A percentile compares a stretch with the other conserved stretches of the same genome.
Evolutionary conservation across 2,797 vertebrate genomes (phyloP).

Genomic region (Linurgus olivaceus): DNA sequence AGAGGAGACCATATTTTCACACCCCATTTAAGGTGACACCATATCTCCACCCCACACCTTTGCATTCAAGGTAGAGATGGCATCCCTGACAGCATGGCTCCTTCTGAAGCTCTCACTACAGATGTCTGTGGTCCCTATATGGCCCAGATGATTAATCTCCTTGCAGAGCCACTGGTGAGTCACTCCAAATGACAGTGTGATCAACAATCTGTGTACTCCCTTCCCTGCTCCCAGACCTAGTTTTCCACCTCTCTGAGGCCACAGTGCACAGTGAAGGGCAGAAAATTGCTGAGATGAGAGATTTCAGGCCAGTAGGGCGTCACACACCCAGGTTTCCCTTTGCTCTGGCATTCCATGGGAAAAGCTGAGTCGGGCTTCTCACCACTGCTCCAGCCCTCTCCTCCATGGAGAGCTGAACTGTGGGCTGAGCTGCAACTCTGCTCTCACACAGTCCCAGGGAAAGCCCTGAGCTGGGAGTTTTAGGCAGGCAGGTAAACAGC

Average conservation of each 20-base stretch:
- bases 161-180: neutral
- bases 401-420: neutral
- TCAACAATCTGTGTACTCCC: neutral
- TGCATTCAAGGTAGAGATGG: neutral
- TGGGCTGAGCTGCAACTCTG: neutral
- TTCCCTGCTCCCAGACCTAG: neutral
- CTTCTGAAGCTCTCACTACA: neutral
- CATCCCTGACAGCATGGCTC: neutral
- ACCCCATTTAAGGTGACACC: neutral
- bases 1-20: neutral
- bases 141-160: neutral
- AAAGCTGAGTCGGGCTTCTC: neutral
- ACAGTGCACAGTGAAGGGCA: neutral
- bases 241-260: neutral
- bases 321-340: fast-evolving
- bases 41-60: neutral
- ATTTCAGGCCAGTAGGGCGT: neutral
- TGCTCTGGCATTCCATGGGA: neutral
- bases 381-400: neutral
- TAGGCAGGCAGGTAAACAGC: neutral
- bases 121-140: neutral
- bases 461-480: neutral
- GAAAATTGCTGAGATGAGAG: neutral
- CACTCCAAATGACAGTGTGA: neutral
- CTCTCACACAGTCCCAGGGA: neutral